A percentile compares a stretch with the other conserved stretches of the same genome.
Evolutionary conservation across 2,888 invertebrate species (phyloP).

Genomic region (Branchellion lobata): DNA sequence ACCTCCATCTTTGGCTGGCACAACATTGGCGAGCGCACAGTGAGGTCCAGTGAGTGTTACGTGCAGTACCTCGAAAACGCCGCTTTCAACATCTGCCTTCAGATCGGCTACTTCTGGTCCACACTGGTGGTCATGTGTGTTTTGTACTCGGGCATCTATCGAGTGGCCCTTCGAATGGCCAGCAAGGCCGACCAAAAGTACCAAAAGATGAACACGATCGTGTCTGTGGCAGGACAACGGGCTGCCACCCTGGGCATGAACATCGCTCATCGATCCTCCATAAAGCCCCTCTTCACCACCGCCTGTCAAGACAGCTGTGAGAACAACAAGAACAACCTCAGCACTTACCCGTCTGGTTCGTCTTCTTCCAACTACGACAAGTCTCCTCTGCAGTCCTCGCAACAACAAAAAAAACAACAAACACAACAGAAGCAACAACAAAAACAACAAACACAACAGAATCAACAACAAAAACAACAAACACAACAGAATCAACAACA

Average conservation of each 20-base stretch:
- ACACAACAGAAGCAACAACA: too few species aligned
- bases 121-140: slow-evolving; percentile 91
- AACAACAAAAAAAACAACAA: too few species aligned
- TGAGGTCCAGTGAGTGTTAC: slow-evolving; percentile 83
- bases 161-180: slow-evolving; percentile 94
- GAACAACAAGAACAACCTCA: slow-evolving; percentile 21
- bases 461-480: too few species aligned
- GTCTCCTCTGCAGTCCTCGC: background rate
- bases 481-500: too few species aligned
- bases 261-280: slow-evolving; percentile 56
- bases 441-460: too few species aligned
- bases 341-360: background rate
- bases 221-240: slow-evolving; percentile 55
- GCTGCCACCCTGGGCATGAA: slow-evolving; percentile 55
- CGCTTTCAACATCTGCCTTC: slow-evolving; percentile 91
- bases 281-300: background rate
- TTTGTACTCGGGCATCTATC: slow-evolving; percentile 93
- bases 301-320: background rate
- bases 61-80: slow-evolving; percentile 97
- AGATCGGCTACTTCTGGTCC: slow-evolving; percentile 95
- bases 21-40: slow-evolving; percentile 86
- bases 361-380: slow-evolving; percentile 32
- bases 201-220: slow-evolving; percentile 68
- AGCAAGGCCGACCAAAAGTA: slow-evolving; percentile 94
- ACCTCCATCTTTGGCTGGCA: slow-evolving; percentile 99